Base-by-base conservation (phyloP, 2,888 invertebrate genomes). In the Callyntrura guangdongensis region DNA sequence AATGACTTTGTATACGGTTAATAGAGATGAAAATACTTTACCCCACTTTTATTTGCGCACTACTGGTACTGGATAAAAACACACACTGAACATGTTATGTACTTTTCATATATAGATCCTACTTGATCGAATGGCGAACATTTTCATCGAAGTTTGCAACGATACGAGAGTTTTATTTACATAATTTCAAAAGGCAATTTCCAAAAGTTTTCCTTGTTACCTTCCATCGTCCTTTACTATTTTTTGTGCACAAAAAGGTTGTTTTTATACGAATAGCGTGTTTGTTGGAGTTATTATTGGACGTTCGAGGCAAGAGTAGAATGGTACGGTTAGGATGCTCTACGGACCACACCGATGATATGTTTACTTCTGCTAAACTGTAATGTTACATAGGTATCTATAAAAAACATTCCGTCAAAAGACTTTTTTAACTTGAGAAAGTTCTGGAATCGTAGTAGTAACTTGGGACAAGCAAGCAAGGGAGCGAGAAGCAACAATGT, bases 401-500 rank as follows among this genome's bases (percentile, higher is more conserved):
- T 2, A 3, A 69, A 69, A 20, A 4, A 77, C 22, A 9, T 36
- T 79, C n/a, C 69, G 20, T 72, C 45, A 45, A 45, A 20, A 53
- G 14, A 77, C n/a, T 67, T 47, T 49, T 67, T 47, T 49, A 17
- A 14, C 67, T 17, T 8, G 11, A 22, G 45, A 67, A 67, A 81
- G 67, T 83, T 83, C 12, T 5, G 81, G 59, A 81, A 81, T 25
- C 22, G 59, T 59, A 83, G 64, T 59, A 25, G 67, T 61, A 36
- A 81, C 81, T 81, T 61, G 81, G 67, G 83, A 83, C n/a, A 67
- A 47, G 3, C n/a, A 67, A 47, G 3, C n/a, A 45, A 12, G n/a
- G n/a, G 67, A 45, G 5, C 47, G 83, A 47, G 83, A 83, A 49
- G 83, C 83, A 83, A 83, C 83, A 83, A 83, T 83, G 83, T 67